These are phyloP conservation scores for Samia ricini DNA, from an alignment of 1,140 invertebrate species.

Conservation along the genomic window DNA sequence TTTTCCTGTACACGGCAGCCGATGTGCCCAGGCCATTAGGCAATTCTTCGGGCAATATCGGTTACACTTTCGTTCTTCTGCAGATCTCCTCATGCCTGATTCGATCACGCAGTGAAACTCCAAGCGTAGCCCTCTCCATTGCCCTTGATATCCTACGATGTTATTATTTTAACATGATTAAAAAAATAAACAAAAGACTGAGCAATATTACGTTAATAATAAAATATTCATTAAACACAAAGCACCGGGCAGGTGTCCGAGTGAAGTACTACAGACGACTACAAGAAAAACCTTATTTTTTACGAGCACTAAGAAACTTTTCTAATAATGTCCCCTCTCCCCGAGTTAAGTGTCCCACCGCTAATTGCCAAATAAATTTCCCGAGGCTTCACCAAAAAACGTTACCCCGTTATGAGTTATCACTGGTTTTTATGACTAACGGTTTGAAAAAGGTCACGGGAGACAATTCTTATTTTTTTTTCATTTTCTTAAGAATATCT, in stretches of 20 bases:
- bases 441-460: not conserved
- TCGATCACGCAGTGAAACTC: too few species aligned
- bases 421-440: not conserved
- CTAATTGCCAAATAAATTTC: conserved; percentile 1
- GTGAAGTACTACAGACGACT: too few species aligned
- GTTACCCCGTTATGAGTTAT: not conserved
- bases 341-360: not conserved
- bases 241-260: not conserved
- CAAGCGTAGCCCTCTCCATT: too few species aligned
- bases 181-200: not conserved
- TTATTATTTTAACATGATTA: too few species aligned
- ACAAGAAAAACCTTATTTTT: not conserved
- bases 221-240: not conserved
- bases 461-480: too few species aligned
- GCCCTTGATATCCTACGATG: too few species aligned
- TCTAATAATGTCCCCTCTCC: not conserved
- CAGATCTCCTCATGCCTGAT: too few species aligned
- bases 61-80: too few species aligned
- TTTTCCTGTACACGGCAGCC: too few species aligned
- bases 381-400: not conserved
- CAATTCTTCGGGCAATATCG: too few species aligned
- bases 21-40: too few species aligned
- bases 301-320: conserved; percentile 1
- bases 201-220: not conserved
- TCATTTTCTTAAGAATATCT: too few species aligned